These are phyloP conservation scores for Agrochola lota DNA, from an alignment of 2,888 invertebrate species.

Conservation along the genomic window DNA sequence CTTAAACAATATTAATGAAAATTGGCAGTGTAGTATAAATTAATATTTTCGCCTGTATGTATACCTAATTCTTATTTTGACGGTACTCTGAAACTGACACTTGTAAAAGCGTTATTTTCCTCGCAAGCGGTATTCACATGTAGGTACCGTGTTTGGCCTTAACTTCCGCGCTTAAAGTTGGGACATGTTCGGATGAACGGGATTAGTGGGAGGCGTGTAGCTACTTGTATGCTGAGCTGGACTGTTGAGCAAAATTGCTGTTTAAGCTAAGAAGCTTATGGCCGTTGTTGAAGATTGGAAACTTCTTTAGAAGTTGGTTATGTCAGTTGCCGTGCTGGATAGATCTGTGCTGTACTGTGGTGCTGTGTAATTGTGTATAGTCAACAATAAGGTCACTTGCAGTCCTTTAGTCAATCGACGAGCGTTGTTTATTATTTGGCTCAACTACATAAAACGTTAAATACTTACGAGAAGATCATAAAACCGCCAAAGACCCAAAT, in stretches of 20 bases:
- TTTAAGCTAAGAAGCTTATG: too few relatives aligned
- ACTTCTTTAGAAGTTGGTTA: background rate
- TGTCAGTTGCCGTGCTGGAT: background rate
- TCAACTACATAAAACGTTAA: background rate
- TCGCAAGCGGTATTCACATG: conserved; percentile 7
- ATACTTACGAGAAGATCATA: background rate
- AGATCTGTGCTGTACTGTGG: background rate
- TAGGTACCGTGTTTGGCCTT: background rate
- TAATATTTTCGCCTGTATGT: background rate
- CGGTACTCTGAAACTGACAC: background rate
- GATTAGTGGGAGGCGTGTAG: conserved; percentile 3
- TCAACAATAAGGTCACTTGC: background rate
- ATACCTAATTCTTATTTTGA: background rate
- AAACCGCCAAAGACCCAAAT: background rate
- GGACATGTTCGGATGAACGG: conserved; percentile 11
- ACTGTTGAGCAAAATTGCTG: background rate
- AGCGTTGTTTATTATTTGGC: background rate
- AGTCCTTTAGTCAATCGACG: background rate
- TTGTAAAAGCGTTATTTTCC: conserved; percentile 12
- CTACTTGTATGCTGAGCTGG: background rate
- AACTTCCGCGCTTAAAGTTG: conserved; percentile 13
- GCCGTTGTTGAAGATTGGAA: background rate
- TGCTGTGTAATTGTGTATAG: too few relatives aligned
- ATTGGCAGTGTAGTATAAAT: background rate
- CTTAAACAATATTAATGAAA: background rate